phyloP scores from a whole-genome alignment of 2,888 invertebrate species.

The Elmis aenea region DNA sequence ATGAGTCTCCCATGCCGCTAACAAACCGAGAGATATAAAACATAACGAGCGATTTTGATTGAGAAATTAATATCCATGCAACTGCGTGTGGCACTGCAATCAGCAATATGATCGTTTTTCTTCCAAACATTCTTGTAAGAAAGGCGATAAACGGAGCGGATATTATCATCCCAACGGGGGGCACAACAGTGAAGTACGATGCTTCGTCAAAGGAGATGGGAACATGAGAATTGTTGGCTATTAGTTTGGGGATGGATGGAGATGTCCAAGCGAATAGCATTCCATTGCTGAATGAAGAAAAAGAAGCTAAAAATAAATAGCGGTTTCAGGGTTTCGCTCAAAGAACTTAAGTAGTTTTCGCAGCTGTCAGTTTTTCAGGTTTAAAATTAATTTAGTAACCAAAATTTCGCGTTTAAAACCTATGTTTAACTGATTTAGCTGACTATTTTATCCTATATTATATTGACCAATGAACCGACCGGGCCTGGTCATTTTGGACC shows the following conservation, averaged over 20 bases:
- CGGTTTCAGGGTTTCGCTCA: too few relatives aligned
- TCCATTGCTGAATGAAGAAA: constrained; percentile 27
- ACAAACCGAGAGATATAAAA: constrained; percentile 3
- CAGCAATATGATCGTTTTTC: constrained; percentile 29
- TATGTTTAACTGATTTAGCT: too few relatives aligned
- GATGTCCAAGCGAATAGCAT: constrained; percentile 36
- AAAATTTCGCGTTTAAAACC: too few relatives aligned
- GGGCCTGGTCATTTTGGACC: too few relatives aligned
- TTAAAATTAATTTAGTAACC: too few relatives aligned
- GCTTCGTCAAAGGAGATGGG: constrained; percentile 35
- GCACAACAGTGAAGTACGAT: constrained; percentile 36
- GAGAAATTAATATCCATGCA: constrained; percentile 28
- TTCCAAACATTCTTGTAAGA: constrained; percentile 31
- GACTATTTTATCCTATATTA: too few relatives aligned
- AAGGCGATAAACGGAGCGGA: constrained; percentile 5
- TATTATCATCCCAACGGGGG: constrained; percentile 29
- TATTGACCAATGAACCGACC: too few relatives aligned
- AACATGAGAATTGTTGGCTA: constrained; percentile 28
- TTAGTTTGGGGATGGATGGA: constrained; percentile 35
- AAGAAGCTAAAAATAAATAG: constrained; percentile 18
- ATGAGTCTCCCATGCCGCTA: constrained; percentile 1
- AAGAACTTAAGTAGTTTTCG: too few relatives aligned
- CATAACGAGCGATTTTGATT: constrained; percentile 25
- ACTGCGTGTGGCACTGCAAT: constrained; percentile 29
- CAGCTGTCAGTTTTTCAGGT: too few relatives aligned